Percentiles rank a stretch among this genome's conserved stretches.
phyloP scores from a whole-genome alignment of 2,113 vertebrate species.

The Scomber scombrus region DNA sequence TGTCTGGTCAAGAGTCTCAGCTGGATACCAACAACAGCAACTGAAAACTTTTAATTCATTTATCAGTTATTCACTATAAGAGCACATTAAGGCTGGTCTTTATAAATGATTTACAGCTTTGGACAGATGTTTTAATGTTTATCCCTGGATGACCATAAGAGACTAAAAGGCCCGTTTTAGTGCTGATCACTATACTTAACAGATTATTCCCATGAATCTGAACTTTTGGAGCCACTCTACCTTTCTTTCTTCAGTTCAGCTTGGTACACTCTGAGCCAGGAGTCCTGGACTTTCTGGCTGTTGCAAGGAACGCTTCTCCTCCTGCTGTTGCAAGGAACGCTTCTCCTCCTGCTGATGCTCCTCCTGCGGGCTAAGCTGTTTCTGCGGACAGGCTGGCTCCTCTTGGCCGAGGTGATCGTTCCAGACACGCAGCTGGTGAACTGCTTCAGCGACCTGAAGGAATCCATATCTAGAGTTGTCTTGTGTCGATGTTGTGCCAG shows the following conservation, averaged over 20 bases:
- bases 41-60: background rate
- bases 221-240: conserved; percentile 29
- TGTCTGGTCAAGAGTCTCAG: conserved; percentile 39
- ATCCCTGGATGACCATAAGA: too few relatives aligned
- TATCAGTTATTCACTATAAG: background rate
- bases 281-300: conserved; percentile 77
- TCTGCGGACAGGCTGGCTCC: conserved; percentile 66
- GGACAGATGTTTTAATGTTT: too few relatives aligned
- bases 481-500: background rate
- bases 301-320: conserved; percentile 77
- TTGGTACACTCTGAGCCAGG: conserved; percentile 80
- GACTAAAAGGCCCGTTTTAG: background rate
- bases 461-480: conserved; percentile 60
- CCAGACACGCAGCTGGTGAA: conserved; percentile 70
- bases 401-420: conserved; percentile 38
- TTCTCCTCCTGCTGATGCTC: conserved; percentile 79
- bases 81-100: background rate
- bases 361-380: conserved; percentile 75
- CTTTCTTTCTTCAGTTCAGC: conserved; percentile 81
- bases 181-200: background rate
- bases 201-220: background rate
- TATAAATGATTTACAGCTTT: too few relatives aligned
- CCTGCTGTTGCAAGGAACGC: conserved; percentile 70
- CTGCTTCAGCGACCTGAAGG: conserved; percentile 75
- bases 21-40: background rate